Conservation (phyloP, 2,888 invertebrate genomes). For the Thysanoteuthis rhombus region DNA sequence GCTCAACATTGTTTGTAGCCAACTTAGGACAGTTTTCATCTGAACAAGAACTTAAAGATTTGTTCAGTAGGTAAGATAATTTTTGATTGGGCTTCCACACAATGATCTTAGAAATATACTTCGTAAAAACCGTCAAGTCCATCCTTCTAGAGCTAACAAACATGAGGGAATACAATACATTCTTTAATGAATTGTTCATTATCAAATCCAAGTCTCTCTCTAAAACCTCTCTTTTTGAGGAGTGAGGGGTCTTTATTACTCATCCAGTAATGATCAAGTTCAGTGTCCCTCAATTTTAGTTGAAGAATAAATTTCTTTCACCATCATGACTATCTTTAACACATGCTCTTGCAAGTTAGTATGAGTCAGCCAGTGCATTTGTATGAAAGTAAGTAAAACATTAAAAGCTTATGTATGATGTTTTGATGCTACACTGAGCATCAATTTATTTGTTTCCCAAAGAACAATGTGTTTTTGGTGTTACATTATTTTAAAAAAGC, state of each 20-base stretch:
- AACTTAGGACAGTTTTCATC: constrained; percentile 97
- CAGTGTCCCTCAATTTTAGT: too few relatives aligned
- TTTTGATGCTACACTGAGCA: too few relatives aligned
- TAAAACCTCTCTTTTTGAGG: background rate
- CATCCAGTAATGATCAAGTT: too few relatives aligned
- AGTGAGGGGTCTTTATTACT: too few relatives aligned
- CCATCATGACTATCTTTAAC: too few relatives aligned
- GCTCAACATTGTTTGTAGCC: constrained; percentile 97
- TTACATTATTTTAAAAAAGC: too few relatives aligned
- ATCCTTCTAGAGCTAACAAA: background rate
- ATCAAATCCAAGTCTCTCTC: background rate
- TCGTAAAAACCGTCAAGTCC: background rate
- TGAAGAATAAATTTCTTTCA: too few relatives aligned
- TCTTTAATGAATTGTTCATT: background rate
- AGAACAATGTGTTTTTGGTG: background rate
- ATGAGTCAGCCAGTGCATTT: too few relatives aligned
- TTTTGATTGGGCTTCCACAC: background rate
- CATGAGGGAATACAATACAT: background rate
- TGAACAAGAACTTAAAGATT: constrained; percentile 97
- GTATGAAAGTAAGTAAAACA: too few relatives aligned
- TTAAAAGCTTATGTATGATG: too few relatives aligned
- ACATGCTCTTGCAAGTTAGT: too few relatives aligned
- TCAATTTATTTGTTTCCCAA: too few relatives aligned
- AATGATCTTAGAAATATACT: background rate
- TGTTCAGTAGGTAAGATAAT: constrained; percentile 88